These are phyloP conservation scores for Columba janthina DNA, from an alignment of 2,113 vertebrate genomes.

Conservation along the genomic window DNA sequence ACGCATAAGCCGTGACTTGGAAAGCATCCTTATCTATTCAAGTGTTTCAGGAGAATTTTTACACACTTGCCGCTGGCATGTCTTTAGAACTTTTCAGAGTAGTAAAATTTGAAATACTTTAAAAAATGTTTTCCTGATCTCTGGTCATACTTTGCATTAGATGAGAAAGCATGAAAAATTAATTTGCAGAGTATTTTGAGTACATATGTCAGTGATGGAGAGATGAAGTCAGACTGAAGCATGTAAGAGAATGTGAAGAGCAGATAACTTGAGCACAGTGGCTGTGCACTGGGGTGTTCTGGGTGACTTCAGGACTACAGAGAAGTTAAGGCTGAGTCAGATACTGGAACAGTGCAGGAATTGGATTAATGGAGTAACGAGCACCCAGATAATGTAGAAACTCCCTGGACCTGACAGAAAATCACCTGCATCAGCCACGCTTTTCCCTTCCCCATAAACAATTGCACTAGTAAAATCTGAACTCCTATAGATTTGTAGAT, in stretches of 20 bases:
- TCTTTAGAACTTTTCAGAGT: neutral
- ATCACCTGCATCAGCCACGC: neutral
- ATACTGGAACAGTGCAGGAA: neutral
- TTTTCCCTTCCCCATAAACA: accelerated
- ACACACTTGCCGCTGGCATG: neutral
- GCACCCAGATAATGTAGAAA: neutral
- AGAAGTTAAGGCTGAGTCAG: neutral
- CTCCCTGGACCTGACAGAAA: neutral
- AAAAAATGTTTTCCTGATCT: neutral
- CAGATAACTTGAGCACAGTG: neutral
- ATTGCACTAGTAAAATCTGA: neutral
- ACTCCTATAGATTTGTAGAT: neutral
- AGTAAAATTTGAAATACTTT: neutral
- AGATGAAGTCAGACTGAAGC: neutral
- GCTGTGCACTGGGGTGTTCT: neutral
- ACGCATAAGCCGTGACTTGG: accelerated
- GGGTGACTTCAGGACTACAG: neutral
- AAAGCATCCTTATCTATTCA: neutral
- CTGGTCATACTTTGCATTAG: neutral
- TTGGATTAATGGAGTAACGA: neutral
- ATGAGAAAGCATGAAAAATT: neutral
- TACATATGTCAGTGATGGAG: neutral
- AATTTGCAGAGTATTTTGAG: neutral
- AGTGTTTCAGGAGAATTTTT: neutral
- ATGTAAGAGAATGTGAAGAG: neutral